A percentile compares a stretch with the other conserved stretches of the same genome.
Evolutionary conservation across 2,797 vertebrate species (phyloP).

Genomic region (Pelodytes ibericus): DNA sequence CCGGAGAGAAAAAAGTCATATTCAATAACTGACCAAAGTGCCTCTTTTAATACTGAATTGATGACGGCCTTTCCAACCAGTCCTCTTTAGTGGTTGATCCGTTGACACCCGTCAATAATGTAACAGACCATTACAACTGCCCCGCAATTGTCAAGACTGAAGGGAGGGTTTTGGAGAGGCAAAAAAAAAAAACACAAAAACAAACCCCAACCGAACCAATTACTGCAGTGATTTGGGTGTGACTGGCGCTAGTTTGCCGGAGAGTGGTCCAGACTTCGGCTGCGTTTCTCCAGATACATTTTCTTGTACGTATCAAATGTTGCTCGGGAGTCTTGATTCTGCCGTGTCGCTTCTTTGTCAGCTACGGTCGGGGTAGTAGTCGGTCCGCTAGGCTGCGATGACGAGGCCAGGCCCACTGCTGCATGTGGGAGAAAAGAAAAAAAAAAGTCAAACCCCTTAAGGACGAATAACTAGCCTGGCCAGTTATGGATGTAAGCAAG

Average conservation of each 20-base stretch:
- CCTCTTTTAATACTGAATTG: slow-evolving; percentile 11
- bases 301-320: slow-evolving; percentile 73
- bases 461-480: no score
- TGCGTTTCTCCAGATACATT: slow-evolving; percentile 72
- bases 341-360: slow-evolving; percentile 60
- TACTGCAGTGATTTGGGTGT: neutral
- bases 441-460: no score
- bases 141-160: no score
- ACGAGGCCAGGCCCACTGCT: slow-evolving; percentile 63
- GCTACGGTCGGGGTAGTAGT: slow-evolving; percentile 53
- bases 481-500: no score
- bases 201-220: neutral
- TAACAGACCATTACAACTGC: no score
- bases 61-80: neutral
- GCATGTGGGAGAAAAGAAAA: no score
- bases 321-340: slow-evolving; percentile 66
- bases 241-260: neutral
- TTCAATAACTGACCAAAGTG: neutral
- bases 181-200: neutral
- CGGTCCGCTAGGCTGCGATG: slow-evolving; percentile 58
- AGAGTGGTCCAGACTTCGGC: slow-evolving; percentile 62
- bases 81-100: neutral
- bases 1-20: no score
- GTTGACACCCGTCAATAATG: no score
- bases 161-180: no score